Evolutionary conservation across 2,113 vertebrate genomes (phyloP), one percentile per base, ranked within the genome.

Genomic region (Brachypteracias leptosomus): DNA sequence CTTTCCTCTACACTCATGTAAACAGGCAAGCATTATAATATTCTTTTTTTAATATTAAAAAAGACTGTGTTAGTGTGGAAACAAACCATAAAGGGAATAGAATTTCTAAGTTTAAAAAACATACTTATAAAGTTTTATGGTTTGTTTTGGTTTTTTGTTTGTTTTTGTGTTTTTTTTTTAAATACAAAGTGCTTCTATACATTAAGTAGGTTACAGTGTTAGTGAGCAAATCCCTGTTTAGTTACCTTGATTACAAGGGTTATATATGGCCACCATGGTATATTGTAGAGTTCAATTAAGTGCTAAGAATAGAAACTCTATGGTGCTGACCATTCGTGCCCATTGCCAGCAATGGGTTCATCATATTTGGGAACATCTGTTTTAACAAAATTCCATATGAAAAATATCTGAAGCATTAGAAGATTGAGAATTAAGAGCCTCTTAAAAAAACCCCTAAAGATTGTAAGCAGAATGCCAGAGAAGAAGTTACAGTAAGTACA

Each of bases 151-250:
- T 51, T 22, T 54, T 83, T 62, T n/a, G 29, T 46, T 84, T 82
- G 61, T 38, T 84, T 78, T 77, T 74, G 66, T 83, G 88, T 78
- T 72, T 74, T 72, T 83, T 92, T 89, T 96, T 98, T 97, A 97
- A 98, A 98, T 98, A 98, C 98, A 98, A 98, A 98, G 98, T 98
- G 98, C 98, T 98, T 98, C 95, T 97, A 96, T 97, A 98, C 96
- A 97, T 96, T 85, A 67, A 98, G 96, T 96, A 97, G 95, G 97
- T 97, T 98, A 98, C 98, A 98, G 97, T 98, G 98, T 98, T 96
- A 95, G 84, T 96, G 97, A 98, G 78, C 68, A 98, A 95, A 98
- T 98, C 97, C 98, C 97, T 98, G 97, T 97, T 96, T 89, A 59
- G 61, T 91, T 96, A 97, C 89, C 96, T 96, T 95, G 90, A 95